phyloP scores from a whole-genome alignment of 1,140 invertebrate genomes.

The Caerostris darwini region DNA sequence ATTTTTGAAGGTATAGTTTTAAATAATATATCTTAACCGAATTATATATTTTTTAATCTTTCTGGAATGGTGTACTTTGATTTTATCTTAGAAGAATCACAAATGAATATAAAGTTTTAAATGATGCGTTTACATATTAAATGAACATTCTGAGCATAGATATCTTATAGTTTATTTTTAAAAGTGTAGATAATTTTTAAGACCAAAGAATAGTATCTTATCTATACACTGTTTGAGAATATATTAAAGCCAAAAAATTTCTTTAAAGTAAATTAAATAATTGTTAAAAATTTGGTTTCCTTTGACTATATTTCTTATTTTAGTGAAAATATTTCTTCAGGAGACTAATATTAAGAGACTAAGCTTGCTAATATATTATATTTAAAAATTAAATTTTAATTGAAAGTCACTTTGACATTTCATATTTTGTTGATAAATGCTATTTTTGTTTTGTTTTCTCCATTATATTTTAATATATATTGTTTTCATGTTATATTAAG shows the following conservation, averaged over 20 bases:
- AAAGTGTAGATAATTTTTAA: not conserved
- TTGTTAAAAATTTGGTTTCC: not conserved
- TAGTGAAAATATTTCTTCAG: not conserved
- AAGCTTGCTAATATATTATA: too few relatives aligned
- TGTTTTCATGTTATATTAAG: too few relatives aligned
- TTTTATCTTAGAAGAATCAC: not conserved
- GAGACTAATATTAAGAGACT: conserved; percentile 9
- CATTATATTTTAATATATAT: too few relatives aligned
- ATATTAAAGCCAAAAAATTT: too few relatives aligned
- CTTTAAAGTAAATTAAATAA: not conserved
- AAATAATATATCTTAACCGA: not conserved
- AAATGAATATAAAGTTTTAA: not conserved
- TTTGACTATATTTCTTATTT: not conserved
- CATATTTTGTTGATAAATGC: too few relatives aligned
- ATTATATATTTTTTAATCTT: not conserved
- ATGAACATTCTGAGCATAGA: not conserved
- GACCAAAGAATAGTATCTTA: not conserved
- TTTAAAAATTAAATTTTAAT: too few relatives aligned
- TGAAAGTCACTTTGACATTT: too few relatives aligned
- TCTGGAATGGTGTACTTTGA: not conserved
- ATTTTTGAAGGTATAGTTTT: not conserved
- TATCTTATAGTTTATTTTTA: not conserved
- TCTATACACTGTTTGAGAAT: too few relatives aligned
- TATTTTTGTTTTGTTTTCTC: too few relatives aligned
- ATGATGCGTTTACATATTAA: not conserved